Base-by-base conservation (phyloP, 2,797 vertebrate species). In the Sebastes alutus region DNA sequence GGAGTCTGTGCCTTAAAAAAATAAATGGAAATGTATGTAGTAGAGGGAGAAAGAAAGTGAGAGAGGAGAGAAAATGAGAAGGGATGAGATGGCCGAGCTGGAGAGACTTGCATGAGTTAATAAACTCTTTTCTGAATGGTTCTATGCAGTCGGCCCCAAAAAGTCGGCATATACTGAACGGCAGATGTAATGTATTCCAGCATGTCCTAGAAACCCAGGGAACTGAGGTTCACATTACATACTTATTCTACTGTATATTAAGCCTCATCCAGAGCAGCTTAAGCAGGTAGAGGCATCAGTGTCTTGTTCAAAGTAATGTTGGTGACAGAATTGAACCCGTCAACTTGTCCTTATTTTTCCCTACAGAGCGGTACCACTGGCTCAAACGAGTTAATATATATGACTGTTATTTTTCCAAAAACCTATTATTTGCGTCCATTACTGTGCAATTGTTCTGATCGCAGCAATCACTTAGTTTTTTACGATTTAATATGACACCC, bases 91-190 rank as follows among this genome's bases (percentile, higher is more conserved):
- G 81, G 71, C 62, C 20, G 62, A 72, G 81, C 78, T 69, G 70
- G 42, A 83, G 78, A 91, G 81, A 68, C 73, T 84, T 77, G 85
- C 87, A 82, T 86, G 85, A 93, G 89, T 91, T 87, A 88, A 90
- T 86, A 88, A 90, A 78, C 77, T 78, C 78, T 83, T 78, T 86
- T 72, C 74, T 87, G 85, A 88, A 77, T 86, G 85, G 64, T 72
- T 82, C 77, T 78, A 80, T 80, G 33, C 33, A 78, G 59, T 73
- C n/a, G 69, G 60, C 78, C 75, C 73, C 12, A 55, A 86, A 88
- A 83, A 78, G 55, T 52, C 78, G 72, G 87, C 68, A 55, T 20
- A 7, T 18, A 65, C 67, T 61, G 68, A 87, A 75, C 72, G 69
- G 56, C 69, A 82, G 75, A 75, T 84, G 67, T 81, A 88, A 92